These are phyloP conservation scores for Amniataba percoides DNA, from an alignment of 2,797 vertebrate species.

Conservation along the genomic window DNA sequence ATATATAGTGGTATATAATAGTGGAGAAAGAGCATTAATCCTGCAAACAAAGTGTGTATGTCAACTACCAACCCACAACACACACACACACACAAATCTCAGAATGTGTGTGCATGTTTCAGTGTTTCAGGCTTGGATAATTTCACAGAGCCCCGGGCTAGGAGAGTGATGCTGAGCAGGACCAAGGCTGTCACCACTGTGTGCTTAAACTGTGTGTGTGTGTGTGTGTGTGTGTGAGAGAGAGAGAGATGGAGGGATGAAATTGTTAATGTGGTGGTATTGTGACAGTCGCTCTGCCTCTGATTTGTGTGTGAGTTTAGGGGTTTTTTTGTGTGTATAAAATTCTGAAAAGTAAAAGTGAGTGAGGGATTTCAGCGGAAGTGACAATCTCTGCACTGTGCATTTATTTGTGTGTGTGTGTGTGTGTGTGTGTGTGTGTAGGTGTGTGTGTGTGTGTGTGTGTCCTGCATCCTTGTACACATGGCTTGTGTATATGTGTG, in stretches of 20 bases:
- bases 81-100: constrained; percentile 12
- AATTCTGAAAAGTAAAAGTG: constrained; percentile 2
- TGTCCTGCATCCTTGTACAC: not conserved
- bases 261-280: constrained; percentile 6
- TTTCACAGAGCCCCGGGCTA: constrained; percentile 37
- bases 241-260: not conserved
- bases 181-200: constrained; percentile 38
- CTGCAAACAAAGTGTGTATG: constrained; percentile 40
- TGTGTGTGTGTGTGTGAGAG: not conserved
- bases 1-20: constrained; percentile 12
- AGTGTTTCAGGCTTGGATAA: constrained; percentile 44
- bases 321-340: not conserved
- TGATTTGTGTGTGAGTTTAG: constrained; percentile 20
- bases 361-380: constrained; percentile 14
- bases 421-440: not conserved
- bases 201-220: not conserved
- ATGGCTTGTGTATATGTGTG: constrained; percentile 1
- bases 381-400: constrained; percentile 9
- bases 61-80: constrained; percentile 21
- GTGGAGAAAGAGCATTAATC: constrained; percentile 36
- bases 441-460: not conserved
- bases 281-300: constrained; percentile 20
- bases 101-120: constrained; percentile 2
- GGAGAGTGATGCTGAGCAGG: constrained; percentile 27
- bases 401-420: not conserved